Evolutionary conservation across 2,888 invertebrate species (phyloP).

Genomic region (Eupithecia exiguata): DNA sequence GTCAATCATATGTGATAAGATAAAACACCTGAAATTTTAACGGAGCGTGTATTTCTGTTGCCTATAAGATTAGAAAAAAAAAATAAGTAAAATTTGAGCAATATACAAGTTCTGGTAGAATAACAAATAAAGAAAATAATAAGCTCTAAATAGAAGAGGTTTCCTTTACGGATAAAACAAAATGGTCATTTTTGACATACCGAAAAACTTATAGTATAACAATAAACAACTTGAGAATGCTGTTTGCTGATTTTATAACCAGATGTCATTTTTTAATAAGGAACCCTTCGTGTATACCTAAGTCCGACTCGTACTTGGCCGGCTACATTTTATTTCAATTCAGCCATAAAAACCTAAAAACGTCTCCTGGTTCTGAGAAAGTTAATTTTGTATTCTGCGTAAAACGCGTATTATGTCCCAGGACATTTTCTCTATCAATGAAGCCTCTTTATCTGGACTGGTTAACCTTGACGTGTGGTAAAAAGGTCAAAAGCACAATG

Average conservation of each 20-base stretch:
- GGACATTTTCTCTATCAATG: slow-evolving; percentile 4
- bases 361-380: background rate
- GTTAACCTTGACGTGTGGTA: slow-evolving; percentile 3
- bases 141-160: background rate
- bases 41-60: background rate
- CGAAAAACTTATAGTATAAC: background rate
- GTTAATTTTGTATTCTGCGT: background rate
- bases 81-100: no score
- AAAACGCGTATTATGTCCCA: background rate
- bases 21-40: background rate
- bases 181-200: background rate
- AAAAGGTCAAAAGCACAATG: slow-evolving; percentile 8
- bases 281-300: background rate
- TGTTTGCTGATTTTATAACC: background rate
- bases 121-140: no score
- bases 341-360: background rate
- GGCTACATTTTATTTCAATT: background rate
- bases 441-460: background rate
- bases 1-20: no score
- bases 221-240: background rate
- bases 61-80: no score
- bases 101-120: no score
- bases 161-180: background rate
- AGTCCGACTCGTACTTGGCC: background rate
- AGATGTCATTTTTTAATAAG: background rate